Evolutionary conservation across 2,113 vertebrate genomes (phyloP), one percentile per base, ranked within the genome.

Genomic region (Mystacornis crossleyi): DNA sequence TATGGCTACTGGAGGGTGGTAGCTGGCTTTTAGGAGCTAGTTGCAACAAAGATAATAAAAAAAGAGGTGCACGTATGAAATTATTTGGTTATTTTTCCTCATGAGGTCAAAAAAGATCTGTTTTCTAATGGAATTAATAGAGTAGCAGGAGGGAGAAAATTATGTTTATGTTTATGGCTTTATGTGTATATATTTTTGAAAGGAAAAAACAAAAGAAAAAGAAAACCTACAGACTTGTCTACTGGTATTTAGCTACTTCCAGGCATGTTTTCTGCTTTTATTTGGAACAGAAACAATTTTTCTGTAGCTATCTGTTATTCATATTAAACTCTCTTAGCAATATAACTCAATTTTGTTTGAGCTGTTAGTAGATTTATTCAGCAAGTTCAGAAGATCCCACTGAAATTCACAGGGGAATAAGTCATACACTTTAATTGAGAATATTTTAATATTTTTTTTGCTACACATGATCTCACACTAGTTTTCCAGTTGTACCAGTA

Each of bases 391-490:
- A 94, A 67, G 90, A 79, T 65, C 25, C 18, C 47, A 17, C n/a
- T 53, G 62, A 91, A 93, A 93, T 90, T 80, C 55, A 75, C n/a
- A 43, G 34, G 29, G 29, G 12, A 92, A 51, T 38, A 78, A n/a
- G 9, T 69, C 1, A 58, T 84, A 62, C 16, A 36, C 16, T 92
- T 86, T 79, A 95, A 77, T 16, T 54, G 34, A 83, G 71, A 81
- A 69, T 73, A 88, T 88, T 93, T 95, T 89, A 94, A 61, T 72
- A n/a, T 28, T 85, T 89, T 50, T 90, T 93, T 83, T 74, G 40
- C 29, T 70, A 40, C 18, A 50, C 8, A 31, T 70, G 62, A 83
- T 4, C 21, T 86, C 62, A 90, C 36, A 61, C 8, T 51, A 67
- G 28, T 67, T 92, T 89, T 86, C 31, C 74, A 51, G 24, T 3